Evolutionary conservation across 2,888 invertebrate genomes (phyloP).

Genomic region (Thera britannica): DNA sequence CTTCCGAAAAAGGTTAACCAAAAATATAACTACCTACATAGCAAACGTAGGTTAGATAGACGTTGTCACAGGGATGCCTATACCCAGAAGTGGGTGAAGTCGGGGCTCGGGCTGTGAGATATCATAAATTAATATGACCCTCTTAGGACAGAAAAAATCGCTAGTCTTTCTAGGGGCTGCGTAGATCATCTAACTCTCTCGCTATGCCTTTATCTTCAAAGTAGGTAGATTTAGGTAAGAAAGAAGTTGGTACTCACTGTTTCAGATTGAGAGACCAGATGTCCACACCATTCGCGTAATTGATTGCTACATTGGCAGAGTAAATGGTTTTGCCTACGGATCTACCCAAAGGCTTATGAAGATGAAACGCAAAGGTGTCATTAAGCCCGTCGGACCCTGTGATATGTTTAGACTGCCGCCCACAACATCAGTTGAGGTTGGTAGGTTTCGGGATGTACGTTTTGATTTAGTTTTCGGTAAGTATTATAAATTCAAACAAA

Average conservation of each 20-base stretch:
- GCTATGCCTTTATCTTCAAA: background rate
- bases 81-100: no score
- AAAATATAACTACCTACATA: background rate
- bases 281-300: conserved; percentile 68
- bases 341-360: conserved; percentile 73
- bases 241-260: background rate
- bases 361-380: conserved; percentile 80
- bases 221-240: no score
- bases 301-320: conserved; percentile 79
- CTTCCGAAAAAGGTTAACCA: conserved; percentile 55
- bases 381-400: conserved; percentile 81
- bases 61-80: no score
- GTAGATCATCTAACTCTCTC: no score
- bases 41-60: no score
- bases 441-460: background rate
- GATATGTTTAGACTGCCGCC: conserved; percentile 80
- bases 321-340: conserved; percentile 83
- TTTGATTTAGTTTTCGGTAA: no score
- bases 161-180: no score
- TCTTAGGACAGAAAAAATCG: no score
- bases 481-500: no score
- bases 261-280: conserved; percentile 63
- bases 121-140: no score
- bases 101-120: no score
- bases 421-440: conserved; percentile 72